A percentile compares a stretch with the other conserved stretches of the same genome.
Conservation (phyloP, 2,888 invertebrate genomes). For the Limulus polyphemus region DNA sequence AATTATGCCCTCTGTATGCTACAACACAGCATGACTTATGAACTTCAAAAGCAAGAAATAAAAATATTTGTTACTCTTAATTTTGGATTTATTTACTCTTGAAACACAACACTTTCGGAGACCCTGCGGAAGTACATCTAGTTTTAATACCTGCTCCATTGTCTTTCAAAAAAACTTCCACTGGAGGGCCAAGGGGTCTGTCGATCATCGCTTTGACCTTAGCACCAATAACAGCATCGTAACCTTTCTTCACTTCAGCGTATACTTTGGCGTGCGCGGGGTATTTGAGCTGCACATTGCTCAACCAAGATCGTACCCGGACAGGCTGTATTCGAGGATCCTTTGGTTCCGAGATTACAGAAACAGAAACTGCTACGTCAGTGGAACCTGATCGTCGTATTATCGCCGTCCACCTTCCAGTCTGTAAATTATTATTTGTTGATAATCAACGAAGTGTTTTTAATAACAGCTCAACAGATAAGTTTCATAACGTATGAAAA, state of each 20-base stretch:
- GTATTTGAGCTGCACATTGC: constrained; percentile 25
- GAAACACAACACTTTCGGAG: too few relatives aligned
- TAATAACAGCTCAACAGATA: too few relatives aligned
- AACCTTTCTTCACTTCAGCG: constrained; percentile 28
- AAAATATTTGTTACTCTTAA: too few relatives aligned
- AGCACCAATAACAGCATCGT: constrained; percentile 27
- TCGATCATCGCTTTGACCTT: constrained; percentile 26
- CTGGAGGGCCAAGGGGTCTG: constrained; percentile 24
- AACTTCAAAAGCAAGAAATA: too few relatives aligned
- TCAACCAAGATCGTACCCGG: constrained; percentile 40
- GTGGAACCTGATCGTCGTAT: constrained; percentile 46
- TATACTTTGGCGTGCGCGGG: constrained; percentile 26
- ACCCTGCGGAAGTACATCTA: too few relatives aligned
- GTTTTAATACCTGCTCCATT: constrained; percentile 26
- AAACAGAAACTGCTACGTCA: constrained; percentile 49
- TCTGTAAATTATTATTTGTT: constrained; percentile 31
- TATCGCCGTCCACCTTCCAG: constrained; percentile 48
- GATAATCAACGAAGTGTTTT: too few relatives aligned
- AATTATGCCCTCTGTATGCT: too few relatives aligned
- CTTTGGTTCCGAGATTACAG: constrained; percentile 47
- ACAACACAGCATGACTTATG: too few relatives aligned
- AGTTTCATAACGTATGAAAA: too few relatives aligned
- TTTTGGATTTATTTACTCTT: too few relatives aligned
- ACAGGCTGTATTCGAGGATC: constrained; percentile 39
- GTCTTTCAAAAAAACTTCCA: constrained; percentile 26